Evolutionary conservation across 2,113 vertebrate genomes (phyloP).

Genomic region (Amphiprion ocellaris): DNA sequence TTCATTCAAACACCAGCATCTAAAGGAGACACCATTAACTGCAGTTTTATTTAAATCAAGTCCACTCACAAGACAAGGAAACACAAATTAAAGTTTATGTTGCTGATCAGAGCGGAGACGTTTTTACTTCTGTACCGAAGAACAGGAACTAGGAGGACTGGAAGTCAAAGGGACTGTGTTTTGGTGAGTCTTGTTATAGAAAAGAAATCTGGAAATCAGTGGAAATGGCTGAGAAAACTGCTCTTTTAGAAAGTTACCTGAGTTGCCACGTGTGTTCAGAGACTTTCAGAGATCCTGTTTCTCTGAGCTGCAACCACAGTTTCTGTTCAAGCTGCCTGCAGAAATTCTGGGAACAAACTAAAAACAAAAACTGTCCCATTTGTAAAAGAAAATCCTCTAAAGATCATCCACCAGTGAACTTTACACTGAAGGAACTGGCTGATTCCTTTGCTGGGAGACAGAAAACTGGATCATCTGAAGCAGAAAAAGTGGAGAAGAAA

Average conservation of each 20-base stretch:
- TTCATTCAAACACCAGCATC: no score
- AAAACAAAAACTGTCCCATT: slow-evolving; percentile 47
- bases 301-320: slow-evolving; percentile 45
- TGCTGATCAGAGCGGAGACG: no score
- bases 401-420: background rate
- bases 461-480: no score
- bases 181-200: background rate
- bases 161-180: no score
- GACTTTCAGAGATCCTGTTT: slow-evolving; percentile 53
- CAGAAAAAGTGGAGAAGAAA: background rate
- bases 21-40: no score
- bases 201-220: no score
- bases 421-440: slow-evolving; percentile 15
- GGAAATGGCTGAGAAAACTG: slow-evolving; percentile 10
- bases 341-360: slow-evolving; percentile 34
- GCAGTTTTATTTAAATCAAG: no score
- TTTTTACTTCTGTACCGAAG: no score
- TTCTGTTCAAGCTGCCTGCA: slow-evolving; percentile 66
- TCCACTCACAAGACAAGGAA: no score
- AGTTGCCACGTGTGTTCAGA: slow-evolving; percentile 57
- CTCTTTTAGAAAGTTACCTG: background rate
- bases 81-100: no score
- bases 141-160: no score
- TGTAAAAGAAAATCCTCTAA: slow-evolving; percentile 45
- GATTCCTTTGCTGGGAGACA: no score